These are phyloP conservation scores for Siphamia tubifer DNA, from an alignment of 2,113 vertebrate species.

Conservation along the genomic window DNA sequence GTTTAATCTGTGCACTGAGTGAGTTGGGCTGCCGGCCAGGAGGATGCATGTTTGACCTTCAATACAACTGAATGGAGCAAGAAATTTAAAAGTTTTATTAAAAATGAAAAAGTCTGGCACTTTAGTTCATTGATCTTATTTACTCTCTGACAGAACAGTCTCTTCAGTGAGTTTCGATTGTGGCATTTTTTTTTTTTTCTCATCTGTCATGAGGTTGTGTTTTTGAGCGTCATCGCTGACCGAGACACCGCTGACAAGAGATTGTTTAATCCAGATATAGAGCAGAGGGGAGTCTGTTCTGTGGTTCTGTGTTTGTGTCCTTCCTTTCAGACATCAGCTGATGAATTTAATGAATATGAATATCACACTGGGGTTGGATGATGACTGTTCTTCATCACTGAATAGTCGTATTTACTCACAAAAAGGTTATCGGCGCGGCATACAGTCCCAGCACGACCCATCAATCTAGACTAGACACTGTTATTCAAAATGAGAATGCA, in stretches of 20 bases:
- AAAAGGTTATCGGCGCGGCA: conserved; percentile 18
- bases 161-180: not conserved
- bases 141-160: not conserved
- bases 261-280: not conserved
- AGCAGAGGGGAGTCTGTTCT: conserved; percentile 12
- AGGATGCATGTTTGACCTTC: conserved; percentile 46
- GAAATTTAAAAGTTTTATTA: not conserved
- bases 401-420: conserved; percentile 22
- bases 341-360: conserved; percentile 53
- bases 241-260: not conserved
- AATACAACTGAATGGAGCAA: conserved; percentile 5
- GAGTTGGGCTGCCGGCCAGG: conserved; percentile 30
- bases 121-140: not conserved
- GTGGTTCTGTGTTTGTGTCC: not conserved
- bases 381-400: not conserved
- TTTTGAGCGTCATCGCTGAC: conserved; percentile 7
- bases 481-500: not conserved
- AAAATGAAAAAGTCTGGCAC: not conserved
- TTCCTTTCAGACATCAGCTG: conserved; percentile 36
- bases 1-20: conserved; percentile 25
- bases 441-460: conserved; percentile 9
- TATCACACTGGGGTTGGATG: conserved; percentile 17
- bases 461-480: conserved; percentile 27
- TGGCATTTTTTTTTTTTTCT: not conserved
- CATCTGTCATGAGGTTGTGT: not conserved